These are phyloP conservation scores for Oscheius sp. DNA, from an alignment of 2,888 invertebrate genomes.

Conservation along the genomic window DNA sequence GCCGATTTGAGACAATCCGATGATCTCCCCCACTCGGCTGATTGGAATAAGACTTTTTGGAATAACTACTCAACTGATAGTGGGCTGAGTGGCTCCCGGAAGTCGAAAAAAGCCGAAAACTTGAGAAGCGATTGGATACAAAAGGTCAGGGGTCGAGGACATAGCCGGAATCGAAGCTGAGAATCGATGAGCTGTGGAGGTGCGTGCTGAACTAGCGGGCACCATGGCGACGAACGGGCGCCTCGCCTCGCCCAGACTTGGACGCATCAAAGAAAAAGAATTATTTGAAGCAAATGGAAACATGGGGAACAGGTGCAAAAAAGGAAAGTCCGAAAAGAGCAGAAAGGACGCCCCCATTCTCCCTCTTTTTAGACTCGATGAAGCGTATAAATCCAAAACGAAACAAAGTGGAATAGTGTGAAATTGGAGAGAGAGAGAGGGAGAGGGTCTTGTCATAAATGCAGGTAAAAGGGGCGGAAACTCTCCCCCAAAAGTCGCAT, in stretches of 20 bases:
- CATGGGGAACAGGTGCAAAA: too few species aligned
- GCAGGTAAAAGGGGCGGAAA: too few species aligned
- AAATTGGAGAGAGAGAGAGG: too few species aligned
- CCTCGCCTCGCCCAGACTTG: slow-evolving; percentile 10
- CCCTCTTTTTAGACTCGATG: too few species aligned
- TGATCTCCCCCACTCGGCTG: background rate
- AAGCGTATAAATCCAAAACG: too few species aligned
- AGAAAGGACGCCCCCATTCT: too few species aligned
- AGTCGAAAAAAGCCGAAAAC: background rate
- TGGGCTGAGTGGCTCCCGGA: background rate
- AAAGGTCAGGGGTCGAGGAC: slow-evolving; percentile 6
- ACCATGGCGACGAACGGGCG: slow-evolving; percentile 28
- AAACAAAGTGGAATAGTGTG: too few species aligned
- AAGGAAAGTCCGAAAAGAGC: too few species aligned
- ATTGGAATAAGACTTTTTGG: background rate
- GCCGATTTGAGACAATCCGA: background rate
- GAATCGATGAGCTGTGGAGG: slow-evolving; percentile 18
- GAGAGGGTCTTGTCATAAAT: too few species aligned
- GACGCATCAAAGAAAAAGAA: too few species aligned
- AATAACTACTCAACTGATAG: background rate
- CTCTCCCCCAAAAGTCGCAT: background rate
- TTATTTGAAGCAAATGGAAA: too few species aligned
- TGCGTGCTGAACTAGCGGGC: slow-evolving; percentile 31
- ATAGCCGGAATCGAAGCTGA: slow-evolving; percentile 1
- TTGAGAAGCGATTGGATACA: background rate